Percentiles rank a stretch among this genome's conserved stretches.
Evolutionary conservation across 2,113 vertebrate species (phyloP).

Genomic region (Campylomormyrus tamandua): DNA sequence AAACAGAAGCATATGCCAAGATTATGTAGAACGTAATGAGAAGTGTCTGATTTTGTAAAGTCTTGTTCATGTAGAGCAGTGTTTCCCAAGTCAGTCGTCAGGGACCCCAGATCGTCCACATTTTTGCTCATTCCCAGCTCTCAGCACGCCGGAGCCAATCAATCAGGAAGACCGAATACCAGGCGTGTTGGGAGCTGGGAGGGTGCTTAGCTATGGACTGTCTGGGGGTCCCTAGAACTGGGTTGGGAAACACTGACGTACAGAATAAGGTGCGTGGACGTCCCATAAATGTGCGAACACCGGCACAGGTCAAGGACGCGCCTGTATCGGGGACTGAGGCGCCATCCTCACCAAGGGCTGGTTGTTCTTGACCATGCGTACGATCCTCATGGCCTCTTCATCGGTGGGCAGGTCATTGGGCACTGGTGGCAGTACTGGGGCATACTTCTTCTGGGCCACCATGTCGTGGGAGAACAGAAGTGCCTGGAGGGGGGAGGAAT

Average conservation of each 20-base stretch:
- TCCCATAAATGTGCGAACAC: not conserved
- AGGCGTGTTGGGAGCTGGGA: not conserved
- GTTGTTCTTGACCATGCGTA: constrained; percentile 94
- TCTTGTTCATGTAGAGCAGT: not conserved
- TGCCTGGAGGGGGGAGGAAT: constrained; percentile 51
- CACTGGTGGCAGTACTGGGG: constrained; percentile 78
- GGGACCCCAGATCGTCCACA: not conserved
- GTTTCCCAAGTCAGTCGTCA: not conserved
- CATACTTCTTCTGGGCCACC: constrained; percentile 85
- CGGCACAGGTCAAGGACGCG: not conserved
- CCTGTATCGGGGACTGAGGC: not conserved
- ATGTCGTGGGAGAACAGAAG: constrained; percentile 83
- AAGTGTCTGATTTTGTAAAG: not conserved
- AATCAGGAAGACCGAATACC: not conserved
- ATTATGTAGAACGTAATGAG: no score
- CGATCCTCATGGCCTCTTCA: constrained; percentile 85
- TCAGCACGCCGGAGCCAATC: not conserved
- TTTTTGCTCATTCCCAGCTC: not conserved
- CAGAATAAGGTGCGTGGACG: not conserved
- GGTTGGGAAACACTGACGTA: not conserved
- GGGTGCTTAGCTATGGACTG: not conserved
- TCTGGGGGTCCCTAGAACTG: not conserved
- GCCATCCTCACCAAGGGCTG: constrained; percentile 78
- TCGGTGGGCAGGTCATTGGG: constrained; percentile 78
- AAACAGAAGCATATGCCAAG: no score